Conservation (phyloP, 2,113 vertebrate species). For the Aspidoscelis tigris region DNA sequence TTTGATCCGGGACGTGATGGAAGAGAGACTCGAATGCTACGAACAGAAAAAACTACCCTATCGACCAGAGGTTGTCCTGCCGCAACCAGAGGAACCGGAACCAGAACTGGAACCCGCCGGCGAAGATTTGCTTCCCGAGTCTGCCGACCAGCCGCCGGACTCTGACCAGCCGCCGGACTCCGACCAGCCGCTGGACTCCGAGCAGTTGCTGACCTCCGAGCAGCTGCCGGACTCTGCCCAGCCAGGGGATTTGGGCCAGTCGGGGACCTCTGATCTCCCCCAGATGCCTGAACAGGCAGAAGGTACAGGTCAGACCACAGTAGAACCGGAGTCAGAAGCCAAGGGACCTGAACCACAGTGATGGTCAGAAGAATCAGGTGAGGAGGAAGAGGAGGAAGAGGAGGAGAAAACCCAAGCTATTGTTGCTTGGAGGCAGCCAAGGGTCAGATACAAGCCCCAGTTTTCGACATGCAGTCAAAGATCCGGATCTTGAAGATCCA, state of each 20-base stretch:
- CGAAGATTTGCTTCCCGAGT: rapidly evolving
- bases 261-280: background rate
- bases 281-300: background rate
- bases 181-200: rapidly evolving
- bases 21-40: background rate
- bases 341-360: background rate
- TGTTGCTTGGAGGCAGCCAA: background rate
- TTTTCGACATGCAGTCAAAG: no score
- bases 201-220: rapidly evolving
- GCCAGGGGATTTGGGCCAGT: background rate
- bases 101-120: rapidly evolving
- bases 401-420: no score
- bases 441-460: no score
- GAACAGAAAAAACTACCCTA: background rate
- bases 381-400: background rate
- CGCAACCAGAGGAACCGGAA: background rate
- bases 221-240: rapidly evolving
- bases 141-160: background rate
- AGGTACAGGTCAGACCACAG: background rate
- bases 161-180: background rate
- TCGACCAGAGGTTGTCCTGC: background rate
- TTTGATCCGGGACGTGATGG: background rate
- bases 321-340: background rate
- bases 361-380: background rate
- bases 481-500: no score